Evolutionary conservation across 37 sponge, comb jelly and placozoan genomes (phyloP).

Genomic region (Aphrocallistes beatrix): DNA sequence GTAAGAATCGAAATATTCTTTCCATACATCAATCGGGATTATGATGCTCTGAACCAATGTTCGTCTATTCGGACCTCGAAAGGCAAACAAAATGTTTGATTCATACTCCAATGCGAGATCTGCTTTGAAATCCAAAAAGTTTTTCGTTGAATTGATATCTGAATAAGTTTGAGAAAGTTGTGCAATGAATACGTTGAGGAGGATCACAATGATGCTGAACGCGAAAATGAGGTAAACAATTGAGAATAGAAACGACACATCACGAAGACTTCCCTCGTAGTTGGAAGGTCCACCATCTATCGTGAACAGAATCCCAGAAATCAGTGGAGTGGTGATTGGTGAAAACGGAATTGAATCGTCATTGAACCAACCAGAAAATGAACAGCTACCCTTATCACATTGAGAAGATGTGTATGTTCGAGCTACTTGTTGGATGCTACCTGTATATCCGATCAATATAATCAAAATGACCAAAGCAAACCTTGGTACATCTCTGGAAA

Average conservation of each 20-base stretch:
- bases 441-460: not conserved
- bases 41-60: not conserved
- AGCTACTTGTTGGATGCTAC: not conserved
- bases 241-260: not conserved
- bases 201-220: not conserved
- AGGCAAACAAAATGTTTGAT: not conserved
- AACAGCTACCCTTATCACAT: not conserved
- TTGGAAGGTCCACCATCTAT: not conserved
- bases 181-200: not conserved
- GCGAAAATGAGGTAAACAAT: not conserved
- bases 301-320: not conserved
- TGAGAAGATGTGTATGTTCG: not conserved
- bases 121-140: not conserved
- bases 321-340: not conserved
- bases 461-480: not conserved
- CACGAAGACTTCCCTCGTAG: slow-evolving; percentile 1
- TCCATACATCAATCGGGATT: not conserved
- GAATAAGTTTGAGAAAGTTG: not conserved
- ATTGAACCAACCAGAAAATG: not conserved
- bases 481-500: slow-evolving; percentile 5
- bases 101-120: not conserved
- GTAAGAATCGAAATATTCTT: no score
- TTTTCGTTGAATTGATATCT: not conserved
- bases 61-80: not conserved
- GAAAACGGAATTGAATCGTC: not conserved